Evolutionary conservation across 2,888 invertebrate species (phyloP).

Genomic region (Eurytoma californica): DNA sequence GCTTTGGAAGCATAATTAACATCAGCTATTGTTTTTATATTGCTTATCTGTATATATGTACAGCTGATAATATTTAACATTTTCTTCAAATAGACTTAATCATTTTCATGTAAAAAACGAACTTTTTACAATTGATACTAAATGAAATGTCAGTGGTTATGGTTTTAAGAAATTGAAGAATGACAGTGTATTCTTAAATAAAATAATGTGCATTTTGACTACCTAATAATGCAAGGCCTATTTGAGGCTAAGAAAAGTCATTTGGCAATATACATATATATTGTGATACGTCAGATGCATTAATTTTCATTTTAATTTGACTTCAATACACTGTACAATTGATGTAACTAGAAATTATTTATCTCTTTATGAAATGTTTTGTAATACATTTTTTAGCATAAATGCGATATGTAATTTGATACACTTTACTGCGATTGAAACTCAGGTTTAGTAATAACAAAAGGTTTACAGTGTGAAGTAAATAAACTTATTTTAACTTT

Average conservation of each 20-base stretch:
- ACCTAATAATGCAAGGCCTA: conserved; percentile 8
- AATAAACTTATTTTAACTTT: conserved; percentile 20
- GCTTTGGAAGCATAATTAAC: conserved; percentile 63
- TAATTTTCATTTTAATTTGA: conserved; percentile 25
- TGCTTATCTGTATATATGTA: conserved; percentile 68
- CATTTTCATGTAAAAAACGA: conserved; percentile 40
- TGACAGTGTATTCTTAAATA: conserved; percentile 6
- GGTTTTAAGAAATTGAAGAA: conserved; percentile 23
- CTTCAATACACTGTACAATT: conserved; percentile 15
- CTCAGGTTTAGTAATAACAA: conserved; percentile 9
- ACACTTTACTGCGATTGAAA: background rate
- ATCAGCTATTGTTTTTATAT: conserved; percentile 51
- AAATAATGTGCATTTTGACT: conserved; percentile 26
- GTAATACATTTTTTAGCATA: conserved; percentile 18
- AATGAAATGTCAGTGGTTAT: background rate
- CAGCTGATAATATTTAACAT: conserved; percentile 61
- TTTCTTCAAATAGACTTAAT: conserved; percentile 33
- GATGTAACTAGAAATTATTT: conserved; percentile 27
- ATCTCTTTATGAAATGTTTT: background rate
- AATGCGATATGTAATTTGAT: conserved; percentile 9
- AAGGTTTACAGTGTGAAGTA: background rate
- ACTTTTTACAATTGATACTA: conserved; percentile 37
- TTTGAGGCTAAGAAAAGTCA: conserved; percentile 8
- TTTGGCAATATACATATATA: conserved; percentile 10
- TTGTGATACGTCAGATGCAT: conserved; percentile 41